phyloP scores from a whole-genome alignment of 2,888 invertebrate genomes.

The Ochropleura leucogaster region DNA sequence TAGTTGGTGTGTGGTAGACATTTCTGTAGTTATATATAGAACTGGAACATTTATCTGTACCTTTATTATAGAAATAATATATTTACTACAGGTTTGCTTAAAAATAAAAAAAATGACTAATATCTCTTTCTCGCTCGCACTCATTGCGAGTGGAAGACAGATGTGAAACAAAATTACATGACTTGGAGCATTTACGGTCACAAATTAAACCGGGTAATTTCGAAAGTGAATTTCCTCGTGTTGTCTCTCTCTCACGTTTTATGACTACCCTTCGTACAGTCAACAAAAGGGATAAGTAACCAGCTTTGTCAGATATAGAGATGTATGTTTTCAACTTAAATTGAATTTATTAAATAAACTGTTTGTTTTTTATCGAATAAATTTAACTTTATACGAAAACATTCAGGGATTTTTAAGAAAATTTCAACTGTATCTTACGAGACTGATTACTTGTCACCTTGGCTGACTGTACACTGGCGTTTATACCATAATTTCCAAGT shows the following conservation, averaged over 20 bases:
- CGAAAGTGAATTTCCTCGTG: not conserved
- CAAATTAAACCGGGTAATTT: not conserved
- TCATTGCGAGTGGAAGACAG: not conserved
- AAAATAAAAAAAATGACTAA: not conserved
- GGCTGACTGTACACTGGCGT: no score
- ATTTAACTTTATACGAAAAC: no score
- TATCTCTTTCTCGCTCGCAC: not conserved
- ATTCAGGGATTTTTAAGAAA: no score
- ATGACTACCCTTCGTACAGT: not conserved
- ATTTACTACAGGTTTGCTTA: slow-evolving; percentile 29
- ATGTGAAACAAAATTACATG: not conserved
- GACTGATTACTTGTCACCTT: no score
- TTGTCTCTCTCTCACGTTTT: not conserved
- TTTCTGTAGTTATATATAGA: slow-evolving; percentile 49
- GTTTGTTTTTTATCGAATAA: no score
- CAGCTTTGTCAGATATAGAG: no score
- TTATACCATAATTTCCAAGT: not conserved
- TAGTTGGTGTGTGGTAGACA: slow-evolving; percentile 63
- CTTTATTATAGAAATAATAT: slow-evolving; percentile 29
- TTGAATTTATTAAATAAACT: no score
- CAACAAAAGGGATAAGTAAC: no score
- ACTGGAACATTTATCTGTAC: slow-evolving; percentile 56
- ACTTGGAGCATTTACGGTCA: not conserved
- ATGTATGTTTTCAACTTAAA: no score
- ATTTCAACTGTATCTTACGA: no score